Evolutionary conservation across 2,797 vertebrate genomes (phyloP), one percentile per base, ranked within the genome.

Genomic region (Yasuhikotakia modesta): DNA sequence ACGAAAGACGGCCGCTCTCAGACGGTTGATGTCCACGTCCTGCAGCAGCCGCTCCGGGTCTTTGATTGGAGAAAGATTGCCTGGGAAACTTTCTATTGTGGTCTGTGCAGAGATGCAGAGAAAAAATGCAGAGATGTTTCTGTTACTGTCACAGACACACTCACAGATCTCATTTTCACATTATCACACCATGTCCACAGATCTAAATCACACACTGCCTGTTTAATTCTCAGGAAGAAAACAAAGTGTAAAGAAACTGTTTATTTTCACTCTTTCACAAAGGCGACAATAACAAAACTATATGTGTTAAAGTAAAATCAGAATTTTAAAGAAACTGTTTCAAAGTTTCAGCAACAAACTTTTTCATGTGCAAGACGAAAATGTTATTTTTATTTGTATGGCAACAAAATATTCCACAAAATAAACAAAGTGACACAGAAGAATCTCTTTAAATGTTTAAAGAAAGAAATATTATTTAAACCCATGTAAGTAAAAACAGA

Each of bases 11-110:
- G 99, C 98, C 11, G 98, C 98, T 86, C 98, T 93, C 2, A 99
- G 94, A 71, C 98, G 96, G 89, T 98, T 99, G 88, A 99, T 99
- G 87, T 99, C 98, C 65, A 99, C 98, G 79, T 99, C 98, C 90
- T 99, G 98, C 86, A 99, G 94, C 85, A 99, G 96, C 82, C 98
- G 92, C 86, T 99, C 98, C 10, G 98, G 97, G 87, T 99, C 98
- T 92, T 98, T 97, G 87, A 95, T 94, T 39, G 94, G 94, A 75
- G 94, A 96, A 83, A 95, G 92, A 80, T 94, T 95, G 78, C 92
- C 87, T 74, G 93, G 92, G 82, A 95, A 90, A 78, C 90, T 94
- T 86, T 94, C 93, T 84, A 95, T 86, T 13, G 93, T 88, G 85
- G 89, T 87, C 94, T 95, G 87, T 90, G 87, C 83, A 78, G 83